Percentiles rank a stretch among this genome's conserved stretches.
phyloP scores from a whole-genome alignment of 2,797 vertebrate species.

The Lepilemur ruficaudatus region DNA sequence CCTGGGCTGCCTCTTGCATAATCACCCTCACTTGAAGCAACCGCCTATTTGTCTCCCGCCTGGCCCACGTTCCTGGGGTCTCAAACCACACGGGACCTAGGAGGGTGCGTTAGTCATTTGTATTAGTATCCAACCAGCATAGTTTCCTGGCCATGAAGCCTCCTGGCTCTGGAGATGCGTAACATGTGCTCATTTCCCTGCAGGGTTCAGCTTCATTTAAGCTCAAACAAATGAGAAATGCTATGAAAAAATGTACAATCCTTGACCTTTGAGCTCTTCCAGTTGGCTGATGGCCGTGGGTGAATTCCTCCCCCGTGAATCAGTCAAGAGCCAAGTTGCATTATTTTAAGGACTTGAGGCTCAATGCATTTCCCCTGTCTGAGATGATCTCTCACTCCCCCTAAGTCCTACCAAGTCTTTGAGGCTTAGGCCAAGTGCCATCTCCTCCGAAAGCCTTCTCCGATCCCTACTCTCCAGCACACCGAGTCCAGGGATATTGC shows the following conservation, averaged over 20 bases:
- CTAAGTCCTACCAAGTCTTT: neutral
- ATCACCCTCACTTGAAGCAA: neutral
- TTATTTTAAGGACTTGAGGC: slow-evolving; percentile 31
- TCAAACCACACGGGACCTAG: slow-evolving; percentile 46
- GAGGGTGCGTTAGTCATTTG: slow-evolving; percentile 81
- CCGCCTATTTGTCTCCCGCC: slow-evolving; percentile 27
- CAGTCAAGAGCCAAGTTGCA: slow-evolving; percentile 76
- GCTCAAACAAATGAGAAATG: slow-evolving; percentile 81
- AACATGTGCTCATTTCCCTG: slow-evolving; percentile 83
- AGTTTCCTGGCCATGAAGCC: slow-evolving; percentile 81
- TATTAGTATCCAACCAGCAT: slow-evolving; percentile 79
- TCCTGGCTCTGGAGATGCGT: slow-evolving; percentile 80
- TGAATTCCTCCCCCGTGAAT: slow-evolving; percentile 77
- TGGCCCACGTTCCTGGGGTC: slow-evolving; percentile 40
- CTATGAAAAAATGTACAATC: slow-evolving; percentile 61
- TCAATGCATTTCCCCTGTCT: neutral
- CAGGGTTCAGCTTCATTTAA: slow-evolving; percentile 83
- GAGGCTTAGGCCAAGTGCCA: neutral
- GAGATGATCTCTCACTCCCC: neutral
- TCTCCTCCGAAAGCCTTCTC: neutral
- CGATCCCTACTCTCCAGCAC: neutral
- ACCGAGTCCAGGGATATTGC: neutral
- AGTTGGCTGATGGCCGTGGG: slow-evolving; percentile 81
- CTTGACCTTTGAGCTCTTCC: slow-evolving; percentile 81
- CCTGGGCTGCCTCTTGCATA: slow-evolving; percentile 13